phyloP scores from a whole-genome alignment of 2,113 vertebrate genomes.

The Nymphicus hollandicus region DNA sequence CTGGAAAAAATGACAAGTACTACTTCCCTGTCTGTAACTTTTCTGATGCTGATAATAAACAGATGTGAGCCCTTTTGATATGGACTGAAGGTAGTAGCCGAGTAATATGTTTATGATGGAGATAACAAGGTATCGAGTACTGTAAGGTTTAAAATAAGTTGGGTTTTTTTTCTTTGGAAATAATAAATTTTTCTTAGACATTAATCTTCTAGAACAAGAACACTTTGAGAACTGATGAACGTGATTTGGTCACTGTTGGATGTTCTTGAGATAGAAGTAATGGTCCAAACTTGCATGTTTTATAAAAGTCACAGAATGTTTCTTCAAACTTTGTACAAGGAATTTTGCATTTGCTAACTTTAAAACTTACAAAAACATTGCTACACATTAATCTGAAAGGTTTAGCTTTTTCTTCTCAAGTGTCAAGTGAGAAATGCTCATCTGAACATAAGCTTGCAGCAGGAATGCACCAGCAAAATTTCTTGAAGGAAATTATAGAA shows the following conservation, averaged over 20 bases:
- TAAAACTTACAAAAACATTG: not conserved
- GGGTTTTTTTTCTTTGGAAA: not conserved
- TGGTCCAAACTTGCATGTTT: not conserved
- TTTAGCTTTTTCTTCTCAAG: not conserved
- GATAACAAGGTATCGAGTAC: not conserved
- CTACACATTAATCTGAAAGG: not conserved
- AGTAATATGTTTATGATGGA: not conserved
- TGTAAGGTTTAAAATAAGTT: not conserved
- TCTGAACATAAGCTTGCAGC: not conserved
- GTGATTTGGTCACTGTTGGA: not conserved
- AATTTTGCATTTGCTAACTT: conserved; percentile 10
- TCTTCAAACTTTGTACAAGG: not conserved
- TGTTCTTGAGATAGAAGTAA: not conserved
- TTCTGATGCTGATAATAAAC: not conserved
- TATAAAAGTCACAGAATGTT: not conserved
- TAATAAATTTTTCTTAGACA: not conserved
- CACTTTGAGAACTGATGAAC: not conserved
- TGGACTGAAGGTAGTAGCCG: not conserved
- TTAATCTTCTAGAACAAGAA: not conserved
- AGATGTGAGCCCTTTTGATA: not conserved
- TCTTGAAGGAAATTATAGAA: not conserved
- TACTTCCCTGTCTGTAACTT: not conserved
- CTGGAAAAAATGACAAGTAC: not conserved
- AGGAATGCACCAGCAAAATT: not conserved
- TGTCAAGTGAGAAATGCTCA: not conserved